phyloP scores from a whole-genome alignment of 1,140 invertebrate genomes.

The Bathynomus jamesi region DNA sequence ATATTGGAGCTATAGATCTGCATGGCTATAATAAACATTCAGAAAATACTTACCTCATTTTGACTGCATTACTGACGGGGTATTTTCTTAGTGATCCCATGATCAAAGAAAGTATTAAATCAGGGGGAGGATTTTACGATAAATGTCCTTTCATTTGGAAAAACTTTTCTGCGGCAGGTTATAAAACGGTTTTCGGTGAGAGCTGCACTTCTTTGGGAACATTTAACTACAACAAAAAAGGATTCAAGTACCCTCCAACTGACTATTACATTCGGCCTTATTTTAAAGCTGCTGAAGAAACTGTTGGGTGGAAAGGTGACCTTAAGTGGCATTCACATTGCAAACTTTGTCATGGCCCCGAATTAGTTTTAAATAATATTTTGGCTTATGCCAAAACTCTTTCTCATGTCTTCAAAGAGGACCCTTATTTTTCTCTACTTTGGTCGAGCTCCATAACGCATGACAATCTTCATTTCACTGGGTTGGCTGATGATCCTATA shows the following conservation, averaged over 20 bases:
- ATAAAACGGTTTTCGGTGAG: conserved; percentile 48
- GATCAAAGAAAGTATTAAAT: background rate
- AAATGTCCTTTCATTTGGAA: conserved; percentile 49
- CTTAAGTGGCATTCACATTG: background rate
- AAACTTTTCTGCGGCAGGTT: conserved; percentile 44
- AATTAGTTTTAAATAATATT: conserved; percentile 6
- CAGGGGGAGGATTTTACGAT: conserved; percentile 41
- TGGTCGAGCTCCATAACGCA: conserved; percentile 7
- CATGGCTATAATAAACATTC: conserved; percentile 46
- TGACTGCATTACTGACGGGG: conserved; percentile 44
- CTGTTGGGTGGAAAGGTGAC: background rate
- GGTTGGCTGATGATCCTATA: background rate
- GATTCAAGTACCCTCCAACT: conserved; percentile 45
- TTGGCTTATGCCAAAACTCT: background rate
- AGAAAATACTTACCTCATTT: conserved; percentile 47
- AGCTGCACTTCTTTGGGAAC: conserved; percentile 46
- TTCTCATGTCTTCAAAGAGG: background rate
- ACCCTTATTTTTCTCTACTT: conserved; percentile 7
- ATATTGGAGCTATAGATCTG: conserved; percentile 43
- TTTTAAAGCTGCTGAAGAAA: conserved; percentile 8
- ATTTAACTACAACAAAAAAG: conserved; percentile 47
- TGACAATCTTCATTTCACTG: background rate
- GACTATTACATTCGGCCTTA: conserved; percentile 47
- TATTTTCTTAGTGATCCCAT: background rate
- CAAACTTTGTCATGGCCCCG: background rate